Evolutionary conservation across 2,888 invertebrate genomes (phyloP), one percentile per base, ranked within the genome.

Genomic region (Halocaridina rubra): DNA sequence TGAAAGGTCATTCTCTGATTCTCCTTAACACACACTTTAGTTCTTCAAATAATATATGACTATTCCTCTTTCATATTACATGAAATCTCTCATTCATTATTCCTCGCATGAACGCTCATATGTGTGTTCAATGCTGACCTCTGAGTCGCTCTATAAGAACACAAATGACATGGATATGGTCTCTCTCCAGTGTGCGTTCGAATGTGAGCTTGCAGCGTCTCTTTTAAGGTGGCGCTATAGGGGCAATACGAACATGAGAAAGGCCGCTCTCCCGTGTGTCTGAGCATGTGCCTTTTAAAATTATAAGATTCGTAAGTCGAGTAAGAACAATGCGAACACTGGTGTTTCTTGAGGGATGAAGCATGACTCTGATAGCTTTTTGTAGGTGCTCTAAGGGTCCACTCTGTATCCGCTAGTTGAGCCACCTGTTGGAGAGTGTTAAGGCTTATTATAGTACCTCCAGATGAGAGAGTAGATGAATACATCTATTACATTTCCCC

Each of bases 161-260:
- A 82, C 27, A 61, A 16, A 67, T 77, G 61, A 33, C 82, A 82
- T 2, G 78, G 61, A 39, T 76, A 82, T 8, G 82, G 78, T 30
- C 71, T 78, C 59, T 78, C 82, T 57, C 77, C 82, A 24, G 77
- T 78, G 61, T 82, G 82, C 29, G 71, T 82, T 53, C 81, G 81
- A 10, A 81, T 46, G 32, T 81, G 81, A 32, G 53, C 53, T 19
- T 53, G 53, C 53, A 53, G 19, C 3, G 53, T n/a, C n/a, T 16
- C 16, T 53, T 53, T 53, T 19, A n/a, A 19, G 53, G 53, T 3
- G 8, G 53, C 19, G 53, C 53, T 53, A 19, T 53, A 19, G 53
- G 53, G 10, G 8, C 53, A 53, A 19, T 53, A 53, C n/a, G 53
- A 19, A 4, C 53, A 53, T 3, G 16, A 19, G 16, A 53, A 53